Conservation (phyloP, 2,888 invertebrate genomes). For the Smittia sp. region DNA sequence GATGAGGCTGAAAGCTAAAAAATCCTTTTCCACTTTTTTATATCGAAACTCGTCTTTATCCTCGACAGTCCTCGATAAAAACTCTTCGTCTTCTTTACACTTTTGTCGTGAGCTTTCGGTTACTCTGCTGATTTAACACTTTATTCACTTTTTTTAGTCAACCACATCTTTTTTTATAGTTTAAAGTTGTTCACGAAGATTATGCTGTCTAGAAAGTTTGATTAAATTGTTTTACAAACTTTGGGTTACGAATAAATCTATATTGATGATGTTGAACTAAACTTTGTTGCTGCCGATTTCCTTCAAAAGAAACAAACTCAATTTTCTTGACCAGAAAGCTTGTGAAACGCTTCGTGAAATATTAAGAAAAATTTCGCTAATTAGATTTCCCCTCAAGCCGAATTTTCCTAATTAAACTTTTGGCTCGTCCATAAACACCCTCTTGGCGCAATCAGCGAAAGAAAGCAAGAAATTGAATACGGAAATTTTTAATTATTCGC, state of each 20-base stretch:
- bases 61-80: too few species aligned
- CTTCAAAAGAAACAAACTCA: too few species aligned
- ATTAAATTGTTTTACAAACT: too few species aligned
- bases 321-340: too few species aligned
- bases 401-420: not conserved
- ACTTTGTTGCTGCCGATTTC: too few species aligned
- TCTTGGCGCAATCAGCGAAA: not conserved
- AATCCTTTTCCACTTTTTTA: not conserved
- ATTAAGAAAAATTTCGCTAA: not conserved
- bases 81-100: not conserved
- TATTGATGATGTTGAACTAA: too few species aligned
- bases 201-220: too few species aligned
- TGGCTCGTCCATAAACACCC: conserved; percentile 18
- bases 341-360: not conserved
- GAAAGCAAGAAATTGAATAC: not conserved
- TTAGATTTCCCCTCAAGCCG: not conserved
- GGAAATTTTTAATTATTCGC: not conserved
- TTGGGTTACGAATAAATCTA: too few species aligned
- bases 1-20: not conserved
- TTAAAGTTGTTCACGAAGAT: too few species aligned
- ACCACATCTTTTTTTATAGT: not conserved
- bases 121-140: conserved; percentile 17
- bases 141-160: not conserved
- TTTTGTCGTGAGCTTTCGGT: not conserved
- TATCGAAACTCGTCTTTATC: not conserved